These are phyloP conservation scores for Papilio machaon DNA, from an alignment of 1,140 invertebrate genomes.

Conservation along the genomic window DNA sequence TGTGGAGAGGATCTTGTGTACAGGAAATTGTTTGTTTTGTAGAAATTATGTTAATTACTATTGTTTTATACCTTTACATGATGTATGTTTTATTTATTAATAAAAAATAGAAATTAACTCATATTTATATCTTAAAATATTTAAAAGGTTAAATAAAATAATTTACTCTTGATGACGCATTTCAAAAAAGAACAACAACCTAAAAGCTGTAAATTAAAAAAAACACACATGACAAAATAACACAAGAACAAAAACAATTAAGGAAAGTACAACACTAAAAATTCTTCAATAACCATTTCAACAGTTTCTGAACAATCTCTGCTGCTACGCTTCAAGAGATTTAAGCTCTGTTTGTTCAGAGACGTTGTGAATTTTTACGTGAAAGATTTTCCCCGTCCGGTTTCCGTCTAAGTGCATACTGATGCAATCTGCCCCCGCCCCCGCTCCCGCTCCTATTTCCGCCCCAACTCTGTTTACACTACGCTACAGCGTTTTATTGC, in stretches of 20 bases:
- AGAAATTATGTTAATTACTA: too few relatives aligned
- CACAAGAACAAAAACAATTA: neutral
- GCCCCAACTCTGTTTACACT: conserved; percentile 26
- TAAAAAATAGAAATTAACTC: too few relatives aligned
- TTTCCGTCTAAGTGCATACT: conserved; percentile 34
- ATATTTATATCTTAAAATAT: too few relatives aligned
- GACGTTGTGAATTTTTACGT: conserved; percentile 25
- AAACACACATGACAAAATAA: neutral
- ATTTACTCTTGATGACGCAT: too few relatives aligned
- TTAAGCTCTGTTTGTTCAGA: conserved; percentile 16
- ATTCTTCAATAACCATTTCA: conserved; percentile 22
- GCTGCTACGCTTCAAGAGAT: neutral
- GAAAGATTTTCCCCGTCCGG: conserved; percentile 19
- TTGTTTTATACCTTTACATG: too few relatives aligned
- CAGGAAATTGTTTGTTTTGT: conserved; percentile 8
- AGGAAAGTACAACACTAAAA: neutral
- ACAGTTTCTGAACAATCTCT: conserved; percentile 10
- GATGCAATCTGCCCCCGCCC: conserved; percentile 26
- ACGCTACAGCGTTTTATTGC: conserved; percentile 34
- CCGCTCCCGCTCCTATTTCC: neutral
- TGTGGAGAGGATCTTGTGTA: conserved; percentile 41
- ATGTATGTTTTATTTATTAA: neutral
- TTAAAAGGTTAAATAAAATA: too few relatives aligned
- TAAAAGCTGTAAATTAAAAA: neutral
- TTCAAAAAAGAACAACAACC: too few relatives aligned